Conservation (phyloP, 2,113 vertebrate species). For the Centropus bengalensis region DNA sequence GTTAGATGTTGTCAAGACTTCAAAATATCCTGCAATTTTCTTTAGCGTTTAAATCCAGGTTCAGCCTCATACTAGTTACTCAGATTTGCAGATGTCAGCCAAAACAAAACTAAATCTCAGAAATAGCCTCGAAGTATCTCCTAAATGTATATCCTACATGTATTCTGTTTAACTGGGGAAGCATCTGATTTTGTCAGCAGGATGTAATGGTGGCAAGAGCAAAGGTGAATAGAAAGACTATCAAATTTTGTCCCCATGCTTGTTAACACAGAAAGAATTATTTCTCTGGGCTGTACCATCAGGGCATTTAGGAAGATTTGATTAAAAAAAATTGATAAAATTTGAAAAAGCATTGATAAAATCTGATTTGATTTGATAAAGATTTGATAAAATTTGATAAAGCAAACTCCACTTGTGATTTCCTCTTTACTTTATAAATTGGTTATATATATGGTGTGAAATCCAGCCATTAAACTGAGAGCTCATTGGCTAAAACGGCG, state of each 20-base stretch:
- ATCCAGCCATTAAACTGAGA: background rate
- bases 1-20: background rate
- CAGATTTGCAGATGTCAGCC: background rate
- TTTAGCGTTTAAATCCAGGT: background rate
- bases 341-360: too few relatives aligned
- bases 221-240: background rate
- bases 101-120: background rate
- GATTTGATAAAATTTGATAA: background rate
- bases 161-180: background rate
- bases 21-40: background rate
- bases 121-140: background rate
- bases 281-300: background rate
- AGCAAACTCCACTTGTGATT: background rate
- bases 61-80: background rate
- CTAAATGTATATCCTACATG: background rate
- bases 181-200: background rate
- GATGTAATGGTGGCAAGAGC: background rate
- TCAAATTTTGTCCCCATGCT: background rate
- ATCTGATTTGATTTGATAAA: too few relatives aligned
- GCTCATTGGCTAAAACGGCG: background rate
- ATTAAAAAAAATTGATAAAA: too few relatives aligned
- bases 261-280: background rate
- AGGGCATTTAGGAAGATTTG: background rate
- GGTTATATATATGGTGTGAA: background rate
- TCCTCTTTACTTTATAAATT: background rate